Conservation (phyloP, 1,140 invertebrate genomes). For the Polyergus mexicanus region DNA sequence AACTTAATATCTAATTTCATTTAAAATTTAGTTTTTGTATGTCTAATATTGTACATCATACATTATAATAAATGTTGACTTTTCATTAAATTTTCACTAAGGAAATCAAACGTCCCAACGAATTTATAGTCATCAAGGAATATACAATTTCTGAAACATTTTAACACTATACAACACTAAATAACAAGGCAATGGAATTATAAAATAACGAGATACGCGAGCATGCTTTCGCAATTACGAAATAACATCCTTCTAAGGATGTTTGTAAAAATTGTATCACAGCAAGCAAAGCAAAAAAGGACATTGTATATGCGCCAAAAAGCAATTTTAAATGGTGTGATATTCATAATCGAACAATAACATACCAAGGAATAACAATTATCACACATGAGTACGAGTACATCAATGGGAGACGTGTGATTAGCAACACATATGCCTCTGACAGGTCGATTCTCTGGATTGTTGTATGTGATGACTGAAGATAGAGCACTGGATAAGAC, state of each 20-base stretch:
- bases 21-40: constrained; percentile 1
- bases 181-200: neutral
- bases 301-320: neutral
- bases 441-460: constrained; percentile 92
- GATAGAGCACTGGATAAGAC: constrained; percentile 95
- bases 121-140: neutral
- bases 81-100: neutral
- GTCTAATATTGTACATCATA: neutral
- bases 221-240: neutral
- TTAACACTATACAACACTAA: neutral
- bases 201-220: neutral
- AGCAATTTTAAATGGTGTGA: neutral
- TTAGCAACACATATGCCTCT: constrained; percentile 99
- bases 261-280: neutral
- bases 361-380: constrained; percentile 99
- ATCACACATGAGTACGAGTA: constrained; percentile 98
- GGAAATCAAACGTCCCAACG: neutral
- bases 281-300: neutral
- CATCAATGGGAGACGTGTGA: constrained; percentile 99
- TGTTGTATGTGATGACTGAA: constrained; percentile 96
- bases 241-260: constrained; percentile 17
- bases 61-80: neutral
- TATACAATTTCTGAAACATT: neutral
- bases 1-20: constrained; percentile 14
- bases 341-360: constrained; percentile 62